These are phyloP conservation scores for Anableps anableps DNA, from an alignment of 2,797 vertebrate species.

Conservation along the genomic window DNA sequence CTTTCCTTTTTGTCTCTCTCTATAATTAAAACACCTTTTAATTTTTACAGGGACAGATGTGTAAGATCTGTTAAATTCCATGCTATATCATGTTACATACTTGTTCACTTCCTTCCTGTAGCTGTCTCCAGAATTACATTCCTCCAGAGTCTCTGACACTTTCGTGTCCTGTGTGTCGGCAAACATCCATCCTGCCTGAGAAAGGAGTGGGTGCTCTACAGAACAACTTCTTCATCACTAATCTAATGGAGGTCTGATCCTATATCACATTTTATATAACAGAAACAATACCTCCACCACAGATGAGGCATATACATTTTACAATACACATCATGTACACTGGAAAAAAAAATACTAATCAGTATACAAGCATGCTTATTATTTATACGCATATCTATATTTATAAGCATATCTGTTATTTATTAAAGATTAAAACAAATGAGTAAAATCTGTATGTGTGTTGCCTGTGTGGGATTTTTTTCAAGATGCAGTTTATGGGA, in stretches of 20 bases:
- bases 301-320: background rate
- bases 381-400: too few relatives aligned
- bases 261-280: background rate
- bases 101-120: constrained; percentile 56
- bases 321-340: background rate
- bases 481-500: constrained; percentile 20
- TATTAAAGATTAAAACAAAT: background rate
- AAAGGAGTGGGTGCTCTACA: constrained; percentile 92
- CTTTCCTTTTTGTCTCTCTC: constrained; percentile 12
- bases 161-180: constrained; percentile 94
- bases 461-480: background rate
- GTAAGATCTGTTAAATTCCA: background rate
- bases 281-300: background rate
- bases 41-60: background rate
- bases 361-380: background rate
- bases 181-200: constrained; percentile 95
- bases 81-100: background rate
- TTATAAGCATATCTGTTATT: too few relatives aligned
- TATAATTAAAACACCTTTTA: background rate
- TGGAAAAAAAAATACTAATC: background rate
- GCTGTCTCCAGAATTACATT: constrained; percentile 97
- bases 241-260: constrained; percentile 89
- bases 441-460: constrained; percentile 3
- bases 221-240: constrained; percentile 98
- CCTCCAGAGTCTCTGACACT: constrained; percentile 95